These are phyloP conservation scores for Balaeniceps rex DNA, from an alignment of 2,113 vertebrate genomes.

Conservation along the genomic window DNA sequence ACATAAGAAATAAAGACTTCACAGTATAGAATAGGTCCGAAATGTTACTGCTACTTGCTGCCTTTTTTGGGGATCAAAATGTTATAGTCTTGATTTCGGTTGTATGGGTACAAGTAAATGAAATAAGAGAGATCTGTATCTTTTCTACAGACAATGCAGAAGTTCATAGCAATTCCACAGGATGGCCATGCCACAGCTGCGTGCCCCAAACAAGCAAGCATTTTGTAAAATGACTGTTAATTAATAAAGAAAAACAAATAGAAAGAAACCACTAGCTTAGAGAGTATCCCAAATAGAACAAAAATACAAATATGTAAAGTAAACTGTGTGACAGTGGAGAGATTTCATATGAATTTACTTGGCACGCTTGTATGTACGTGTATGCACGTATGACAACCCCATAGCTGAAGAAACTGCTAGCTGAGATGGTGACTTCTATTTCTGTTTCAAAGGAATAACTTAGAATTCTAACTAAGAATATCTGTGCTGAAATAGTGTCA, in stretches of 20 bases:
- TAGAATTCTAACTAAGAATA: slow-evolving; percentile 58
- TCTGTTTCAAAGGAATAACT: slow-evolving; percentile 54
- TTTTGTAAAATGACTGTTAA: background rate
- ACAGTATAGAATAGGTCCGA: background rate
- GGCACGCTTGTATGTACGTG: background rate
- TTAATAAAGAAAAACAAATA: background rate
- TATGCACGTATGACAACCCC: background rate
- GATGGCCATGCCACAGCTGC: background rate
- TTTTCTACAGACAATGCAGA: background rate
- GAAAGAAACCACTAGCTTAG: background rate
- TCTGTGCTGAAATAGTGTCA: slow-evolving; percentile 53
- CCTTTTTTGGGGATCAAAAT: background rate
- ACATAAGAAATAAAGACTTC: background rate
- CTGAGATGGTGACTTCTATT: slow-evolving; percentile 44
- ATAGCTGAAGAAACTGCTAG: slow-evolving; percentile 3
- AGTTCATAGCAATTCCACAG: background rate
- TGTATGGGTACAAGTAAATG: accelerated
- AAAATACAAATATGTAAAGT: background rate
- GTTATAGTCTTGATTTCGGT: background rate
- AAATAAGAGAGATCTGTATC: background rate
- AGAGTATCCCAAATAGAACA: background rate
- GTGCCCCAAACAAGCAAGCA: background rate
- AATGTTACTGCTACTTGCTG: background rate
- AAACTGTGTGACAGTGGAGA: background rate
- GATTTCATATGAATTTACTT: background rate